Evolutionary conservation across 2,888 invertebrate species (phyloP), one percentile per base, ranked within the genome.

Genomic region (Lepidocyrtinus sp.): DNA sequence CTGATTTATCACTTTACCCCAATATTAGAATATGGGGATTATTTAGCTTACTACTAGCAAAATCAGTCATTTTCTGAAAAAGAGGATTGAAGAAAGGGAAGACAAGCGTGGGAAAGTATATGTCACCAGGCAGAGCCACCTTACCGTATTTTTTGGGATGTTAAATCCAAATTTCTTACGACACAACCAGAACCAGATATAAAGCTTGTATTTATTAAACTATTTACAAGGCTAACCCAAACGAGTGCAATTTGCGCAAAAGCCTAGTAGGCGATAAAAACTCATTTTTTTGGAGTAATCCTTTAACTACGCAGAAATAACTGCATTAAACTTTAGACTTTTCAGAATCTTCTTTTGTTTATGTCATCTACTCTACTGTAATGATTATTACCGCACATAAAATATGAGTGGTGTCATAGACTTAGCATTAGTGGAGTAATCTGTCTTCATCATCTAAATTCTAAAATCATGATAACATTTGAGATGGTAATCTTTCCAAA

Each of bases 391-490:
- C 12, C 5, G 36, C 5, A 36, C 5, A 36, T 36, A 36, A 36
- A 36, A 36, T 5, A 36, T 36, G 36, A 36, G 5, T 36, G 36
- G 36, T 36, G 9, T 24, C 25, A 62, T 62, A 12, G 12, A 7
- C 2, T 36, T 61, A n/a, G n/a, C n/a, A n/a, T 17, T 26, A 17
- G 25, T 46, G 21, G 22, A 46, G 24, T 45, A 46, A 68, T 46
- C 50, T 46, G 46, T 46, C 50, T 27, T 50, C 45, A 68, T 68
- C 50, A 65, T 27, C 15, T 19, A 15, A 64, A 17, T 26, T 64
- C 27, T 64, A 12, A 36, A 36, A 36, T 36, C 5, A 36, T 36
- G 36, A 36, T 36, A 36, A 12, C 36, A 36, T n/a, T 36, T 36
- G 36, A 36, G 12, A 36, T 36, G 5, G 12, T 36, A 36, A 36